phyloP scores from a whole-genome alignment of 2,888 invertebrate genomes.

The Limnephilus rhombicus region DNA sequence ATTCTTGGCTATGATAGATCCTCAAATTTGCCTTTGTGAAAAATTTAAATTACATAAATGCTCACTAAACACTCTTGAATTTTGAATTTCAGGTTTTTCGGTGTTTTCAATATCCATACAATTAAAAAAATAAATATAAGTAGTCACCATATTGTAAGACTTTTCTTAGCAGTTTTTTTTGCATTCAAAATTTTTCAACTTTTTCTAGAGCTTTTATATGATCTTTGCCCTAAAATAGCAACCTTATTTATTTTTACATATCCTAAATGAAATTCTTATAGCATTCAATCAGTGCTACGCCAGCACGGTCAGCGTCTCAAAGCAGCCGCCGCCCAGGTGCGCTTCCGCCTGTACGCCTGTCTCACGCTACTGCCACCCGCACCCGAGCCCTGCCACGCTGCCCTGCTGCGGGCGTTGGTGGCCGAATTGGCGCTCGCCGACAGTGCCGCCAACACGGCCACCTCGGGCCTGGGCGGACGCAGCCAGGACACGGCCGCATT shows the following conservation, averaged over 20 bases:
- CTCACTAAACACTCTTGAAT: too few relatives aligned
- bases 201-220: too few relatives aligned
- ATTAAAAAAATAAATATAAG: too few relatives aligned
- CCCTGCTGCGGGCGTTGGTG: conserved; percentile 92
- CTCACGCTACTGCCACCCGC: conserved; percentile 87
- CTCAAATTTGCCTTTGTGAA: not conserved
- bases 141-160: too few relatives aligned
- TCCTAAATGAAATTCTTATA: conserved; percentile 70
- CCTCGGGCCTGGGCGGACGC: conserved; percentile 87
- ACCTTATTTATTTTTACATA: conserved; percentile 9
- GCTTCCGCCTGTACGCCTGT: conserved; percentile 88
- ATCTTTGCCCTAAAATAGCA: not conserved
- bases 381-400: conserved; percentile 91
- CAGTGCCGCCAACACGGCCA: conserved; percentile 94
- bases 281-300: conserved; percentile 90
- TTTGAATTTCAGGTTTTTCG: too few relatives aligned
- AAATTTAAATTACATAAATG: not conserved
- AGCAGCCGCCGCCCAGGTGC: conserved; percentile 95
- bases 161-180: too few relatives aligned
- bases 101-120: too few relatives aligned
- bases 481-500: conserved; percentile 80
- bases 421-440: conserved; percentile 97
- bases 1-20: not conserved
- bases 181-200: too few relatives aligned
- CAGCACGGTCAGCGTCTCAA: conserved; percentile 95